Evolutionary conservation across 2,888 invertebrate genomes (phyloP).

Genomic region (Heliothis peltigera): DNA sequence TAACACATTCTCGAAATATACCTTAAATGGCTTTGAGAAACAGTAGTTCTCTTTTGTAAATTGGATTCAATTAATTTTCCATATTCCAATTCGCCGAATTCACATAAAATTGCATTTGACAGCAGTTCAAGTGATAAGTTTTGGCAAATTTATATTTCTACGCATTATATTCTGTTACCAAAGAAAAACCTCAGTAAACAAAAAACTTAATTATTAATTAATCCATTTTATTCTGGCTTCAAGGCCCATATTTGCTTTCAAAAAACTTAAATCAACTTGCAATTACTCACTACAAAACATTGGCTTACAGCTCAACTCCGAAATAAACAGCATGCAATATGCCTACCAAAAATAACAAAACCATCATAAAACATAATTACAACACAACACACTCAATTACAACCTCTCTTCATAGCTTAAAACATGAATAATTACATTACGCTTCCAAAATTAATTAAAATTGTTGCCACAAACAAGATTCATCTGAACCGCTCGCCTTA

Average conservation of each 20-base stretch:
- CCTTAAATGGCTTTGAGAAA: conserved; percentile 39
- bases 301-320: background rate
- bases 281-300: background rate
- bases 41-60: conserved; percentile 14
- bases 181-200: no score
- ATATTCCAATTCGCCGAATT: background rate
- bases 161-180: no score
- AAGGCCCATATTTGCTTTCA: no score
- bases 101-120: background rate
- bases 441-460: conserved; percentile 18
- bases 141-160: no score
- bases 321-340: background rate
- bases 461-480: conserved; percentile 19
- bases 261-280: background rate
- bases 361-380: background rate
- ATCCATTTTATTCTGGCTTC: background rate
- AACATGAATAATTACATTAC: conserved; percentile 15
- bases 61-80: background rate
- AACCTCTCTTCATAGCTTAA: background rate
- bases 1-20: conserved; percentile 12
- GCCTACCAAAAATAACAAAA: background rate
- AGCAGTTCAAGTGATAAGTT: no score
- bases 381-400: background rate
- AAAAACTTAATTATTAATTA: no score
- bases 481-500: background rate